phyloP scores from a whole-genome alignment of 53 echinoderm and acorn worm genomes.

The Stichopus horrens region DNA sequence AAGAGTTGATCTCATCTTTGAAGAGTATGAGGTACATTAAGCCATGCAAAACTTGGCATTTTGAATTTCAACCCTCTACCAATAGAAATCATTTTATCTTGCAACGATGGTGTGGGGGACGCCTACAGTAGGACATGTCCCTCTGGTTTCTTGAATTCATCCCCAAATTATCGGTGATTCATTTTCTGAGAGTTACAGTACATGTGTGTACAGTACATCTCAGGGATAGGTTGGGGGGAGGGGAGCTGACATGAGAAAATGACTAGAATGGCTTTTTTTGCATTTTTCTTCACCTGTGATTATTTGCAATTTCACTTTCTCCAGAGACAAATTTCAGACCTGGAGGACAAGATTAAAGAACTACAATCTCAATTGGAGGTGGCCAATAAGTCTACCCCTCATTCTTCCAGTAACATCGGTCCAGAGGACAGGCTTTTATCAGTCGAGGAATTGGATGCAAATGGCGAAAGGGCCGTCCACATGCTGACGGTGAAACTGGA shows the following conservation, averaged over 20 bases:
- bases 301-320: constrained; percentile 1
- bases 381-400: neutral
- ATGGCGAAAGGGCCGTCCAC: neutral
- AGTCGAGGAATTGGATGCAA: neutral
- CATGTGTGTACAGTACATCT: too few relatives aligned
- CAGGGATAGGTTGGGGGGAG: too few relatives aligned
- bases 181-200: too few relatives aligned
- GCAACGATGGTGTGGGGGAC: too few relatives aligned
- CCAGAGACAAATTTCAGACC: constrained; percentile 76
- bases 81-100: too few relatives aligned
- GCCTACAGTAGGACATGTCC: too few relatives aligned
- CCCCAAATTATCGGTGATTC: too few relatives aligned
- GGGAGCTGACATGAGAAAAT: too few relatives aligned
- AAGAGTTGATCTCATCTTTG: constrained; percentile 80
- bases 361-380: constrained; percentile 42
- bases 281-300: neutral
- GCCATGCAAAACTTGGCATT: too few relatives aligned
- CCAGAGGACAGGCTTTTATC: neutral
- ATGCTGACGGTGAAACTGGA: constrained; percentile 65
- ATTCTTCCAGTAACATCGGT: neutral
- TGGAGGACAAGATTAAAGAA: constrained; percentile 53
- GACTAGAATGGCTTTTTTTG: too few relatives aligned
- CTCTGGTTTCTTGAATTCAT: too few relatives aligned
- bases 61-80: too few relatives aligned
- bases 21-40: constrained; percentile 84